phyloP scores from a whole-genome alignment of 2,888 invertebrate genomes.

The Parnassius orleans region DNA sequence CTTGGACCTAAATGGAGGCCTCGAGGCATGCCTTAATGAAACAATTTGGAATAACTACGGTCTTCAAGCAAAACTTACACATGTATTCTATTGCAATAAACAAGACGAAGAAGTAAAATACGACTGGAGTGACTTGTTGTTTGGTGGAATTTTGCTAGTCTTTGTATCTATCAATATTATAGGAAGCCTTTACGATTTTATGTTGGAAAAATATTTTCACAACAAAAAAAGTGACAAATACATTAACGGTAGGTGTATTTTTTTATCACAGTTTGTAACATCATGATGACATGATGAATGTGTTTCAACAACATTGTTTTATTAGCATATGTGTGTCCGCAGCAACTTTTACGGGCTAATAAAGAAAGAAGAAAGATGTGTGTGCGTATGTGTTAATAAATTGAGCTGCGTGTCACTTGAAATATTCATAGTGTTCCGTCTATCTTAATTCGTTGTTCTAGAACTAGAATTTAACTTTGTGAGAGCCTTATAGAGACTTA shows the following conservation, averaged over 20 bases:
- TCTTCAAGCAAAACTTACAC: constrained; percentile 32
- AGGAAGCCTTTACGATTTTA: constrained; percentile 35
- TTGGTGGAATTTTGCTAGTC: constrained; percentile 17
- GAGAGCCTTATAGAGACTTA: no score
- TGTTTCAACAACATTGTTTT: no score
- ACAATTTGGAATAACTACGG: constrained; percentile 33
- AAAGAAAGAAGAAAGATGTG: no score
- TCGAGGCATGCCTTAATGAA: constrained; percentile 40
- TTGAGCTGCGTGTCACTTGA: no score
- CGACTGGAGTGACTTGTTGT: constrained; percentile 9
- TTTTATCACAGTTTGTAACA: no score
- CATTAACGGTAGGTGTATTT: constrained; percentile 20
- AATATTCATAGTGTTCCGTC: no score
- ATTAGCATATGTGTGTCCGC: no score
- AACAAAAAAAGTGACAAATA: background rate
- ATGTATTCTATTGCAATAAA: constrained; percentile 28
- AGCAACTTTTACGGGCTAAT: no score
- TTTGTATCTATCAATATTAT: constrained; percentile 34
- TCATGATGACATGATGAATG: no score
- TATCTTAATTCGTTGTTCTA: no score
- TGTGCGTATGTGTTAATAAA: no score
- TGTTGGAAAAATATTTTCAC: background rate
- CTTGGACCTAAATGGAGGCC: constrained; percentile 30
- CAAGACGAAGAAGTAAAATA: constrained; percentile 3
- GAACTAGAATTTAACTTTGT: no score